A percentile compares a stretch with the other conserved stretches of the same genome.
Evolutionary conservation across 2,797 vertebrate genomes (phyloP).

Genomic region (Betta splendens): DNA sequence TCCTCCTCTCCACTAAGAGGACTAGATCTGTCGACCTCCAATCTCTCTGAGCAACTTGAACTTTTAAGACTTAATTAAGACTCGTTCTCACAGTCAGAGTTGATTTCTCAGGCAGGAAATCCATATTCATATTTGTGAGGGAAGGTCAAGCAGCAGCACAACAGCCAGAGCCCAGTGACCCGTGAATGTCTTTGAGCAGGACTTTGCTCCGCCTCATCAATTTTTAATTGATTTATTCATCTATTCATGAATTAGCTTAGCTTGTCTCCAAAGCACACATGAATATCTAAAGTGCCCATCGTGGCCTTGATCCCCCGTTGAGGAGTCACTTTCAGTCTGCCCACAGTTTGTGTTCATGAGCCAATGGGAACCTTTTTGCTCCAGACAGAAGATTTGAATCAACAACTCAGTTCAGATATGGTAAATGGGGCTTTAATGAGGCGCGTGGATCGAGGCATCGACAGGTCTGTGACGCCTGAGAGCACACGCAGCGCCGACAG

Average conservation of each 20-base stretch:
- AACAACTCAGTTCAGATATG: conserved; percentile 21
- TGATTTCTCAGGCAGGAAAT: conserved; percentile 49
- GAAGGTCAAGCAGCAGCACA: conserved; percentile 46
- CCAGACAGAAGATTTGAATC: conserved; percentile 19
- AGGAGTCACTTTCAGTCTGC: conserved; percentile 38
- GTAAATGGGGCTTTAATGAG: conserved; percentile 32
- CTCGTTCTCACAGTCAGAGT: conserved; percentile 26
- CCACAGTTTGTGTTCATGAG: conserved; percentile 25
- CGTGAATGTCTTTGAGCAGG: conserved; percentile 46
- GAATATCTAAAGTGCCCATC: conserved; percentile 43
- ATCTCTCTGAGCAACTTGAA: conserved; percentile 40
- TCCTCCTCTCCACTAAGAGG: conserved; percentile 2
- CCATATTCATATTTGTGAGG: conserved; percentile 55
- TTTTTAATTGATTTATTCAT: conserved; percentile 70
- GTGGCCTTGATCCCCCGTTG: conserved; percentile 12
- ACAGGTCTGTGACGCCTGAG: too few relatives aligned
- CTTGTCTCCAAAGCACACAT: conserved; percentile 52
- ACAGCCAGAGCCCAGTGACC: conserved; percentile 42
- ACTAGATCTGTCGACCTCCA: conserved; percentile 26
- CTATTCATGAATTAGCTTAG: conserved; percentile 57
- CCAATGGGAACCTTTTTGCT: conserved; percentile 18
- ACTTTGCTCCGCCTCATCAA: conserved; percentile 47
- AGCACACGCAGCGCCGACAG: too few relatives aligned
- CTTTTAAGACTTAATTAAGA: conserved; percentile 56
- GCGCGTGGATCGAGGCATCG: not conserved